A percentile compares a stretch with the other conserved stretches of the same genome.
phyloP scores from a whole-genome alignment of 2,113 vertebrate species.

The Siniperca chuatsi region DNA sequence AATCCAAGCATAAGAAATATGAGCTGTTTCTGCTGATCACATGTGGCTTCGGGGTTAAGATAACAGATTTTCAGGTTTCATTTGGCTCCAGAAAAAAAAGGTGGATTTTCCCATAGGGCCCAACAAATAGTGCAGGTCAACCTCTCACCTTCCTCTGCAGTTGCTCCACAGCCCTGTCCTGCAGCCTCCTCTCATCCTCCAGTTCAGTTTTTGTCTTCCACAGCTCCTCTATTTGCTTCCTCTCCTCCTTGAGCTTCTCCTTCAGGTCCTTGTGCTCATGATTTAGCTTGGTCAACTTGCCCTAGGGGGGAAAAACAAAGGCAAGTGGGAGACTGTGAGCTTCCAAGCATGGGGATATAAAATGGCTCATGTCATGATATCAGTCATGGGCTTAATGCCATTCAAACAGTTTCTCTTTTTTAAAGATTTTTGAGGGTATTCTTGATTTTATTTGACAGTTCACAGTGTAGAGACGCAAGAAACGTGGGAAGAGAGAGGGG shows the following conservation, averaged over 20 bases:
- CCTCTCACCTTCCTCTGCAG: constrained; percentile 92
- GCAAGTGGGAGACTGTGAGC: neutral
- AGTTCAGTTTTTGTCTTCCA: constrained; percentile 88
- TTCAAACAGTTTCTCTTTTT: neutral
- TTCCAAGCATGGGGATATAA: neutral
- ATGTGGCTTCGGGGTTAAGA: constrained; percentile 1
- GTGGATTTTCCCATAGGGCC: neutral
- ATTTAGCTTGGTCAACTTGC: constrained; percentile 83
- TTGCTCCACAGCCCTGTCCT: constrained; percentile 90
- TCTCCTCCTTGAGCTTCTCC: constrained; percentile 90
- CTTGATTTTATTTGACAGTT: neutral
- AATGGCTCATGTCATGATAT: neutral
- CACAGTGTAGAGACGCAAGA: neutral
- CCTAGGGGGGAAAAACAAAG: constrained; percentile 75
- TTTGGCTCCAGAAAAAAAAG: constrained; percentile 4
- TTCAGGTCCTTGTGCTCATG: constrained; percentile 89
- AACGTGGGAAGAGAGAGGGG: neutral
- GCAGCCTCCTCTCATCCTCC: constrained; percentile 88
- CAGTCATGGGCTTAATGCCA: neutral
- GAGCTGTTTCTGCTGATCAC: constrained; percentile 19
- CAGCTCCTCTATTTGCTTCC: constrained; percentile 89
- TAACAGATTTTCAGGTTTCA: neutral
- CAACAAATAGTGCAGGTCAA: neutral
- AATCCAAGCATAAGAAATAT: constrained; percentile 15
- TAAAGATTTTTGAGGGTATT: neutral